Evolutionary conservation across 2,888 invertebrate genomes (phyloP).

Genomic region (Cerastis rubricosa): DNA sequence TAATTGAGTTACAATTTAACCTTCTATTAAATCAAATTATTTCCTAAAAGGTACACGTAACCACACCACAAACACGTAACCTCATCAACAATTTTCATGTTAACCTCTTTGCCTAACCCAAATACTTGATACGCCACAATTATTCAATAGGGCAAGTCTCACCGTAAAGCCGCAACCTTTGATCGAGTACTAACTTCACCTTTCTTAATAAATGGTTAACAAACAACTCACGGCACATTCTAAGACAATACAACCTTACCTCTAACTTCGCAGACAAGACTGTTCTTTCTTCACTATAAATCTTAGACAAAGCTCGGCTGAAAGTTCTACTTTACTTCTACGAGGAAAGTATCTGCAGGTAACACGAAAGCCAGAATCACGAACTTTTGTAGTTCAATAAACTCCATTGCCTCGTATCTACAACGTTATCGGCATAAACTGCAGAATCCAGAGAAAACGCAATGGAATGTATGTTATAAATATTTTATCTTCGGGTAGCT

Average conservation of each 20-base stretch:
- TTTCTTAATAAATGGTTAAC: conserved; percentile 36
- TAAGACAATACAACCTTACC: conserved; percentile 25
- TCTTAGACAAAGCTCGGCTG: conserved; percentile 54
- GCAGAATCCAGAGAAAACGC: conserved; percentile 12
- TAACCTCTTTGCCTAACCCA: conserved; percentile 36
- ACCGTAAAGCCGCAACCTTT: conserved; percentile 19
- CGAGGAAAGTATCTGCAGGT: conserved; percentile 48
- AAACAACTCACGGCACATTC: conserved; percentile 10
- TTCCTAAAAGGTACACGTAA: conserved; percentile 9
- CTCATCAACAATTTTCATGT: conserved; percentile 29
- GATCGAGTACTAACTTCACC: conserved; percentile 13
- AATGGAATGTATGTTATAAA: conserved; percentile 21
- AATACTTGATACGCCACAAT: conserved; percentile 42
- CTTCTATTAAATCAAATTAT: conserved; percentile 20
- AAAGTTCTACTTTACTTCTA: conserved; percentile 51
- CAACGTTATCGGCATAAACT: conserved; percentile 26
- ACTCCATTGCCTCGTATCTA: conserved; percentile 39
- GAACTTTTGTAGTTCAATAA: conserved; percentile 53
- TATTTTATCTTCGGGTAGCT: conserved; percentile 12
- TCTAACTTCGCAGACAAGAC: conserved; percentile 30
- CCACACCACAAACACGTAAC: conserved; percentile 16
- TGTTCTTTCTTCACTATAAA: conserved; percentile 50
- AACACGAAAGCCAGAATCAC: conserved; percentile 47
- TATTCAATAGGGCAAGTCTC: conserved; percentile 36
- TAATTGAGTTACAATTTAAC: not conserved